Conservation (phyloP, 2,113 vertebrate genomes). For the Ictalurus punctatus region DNA sequence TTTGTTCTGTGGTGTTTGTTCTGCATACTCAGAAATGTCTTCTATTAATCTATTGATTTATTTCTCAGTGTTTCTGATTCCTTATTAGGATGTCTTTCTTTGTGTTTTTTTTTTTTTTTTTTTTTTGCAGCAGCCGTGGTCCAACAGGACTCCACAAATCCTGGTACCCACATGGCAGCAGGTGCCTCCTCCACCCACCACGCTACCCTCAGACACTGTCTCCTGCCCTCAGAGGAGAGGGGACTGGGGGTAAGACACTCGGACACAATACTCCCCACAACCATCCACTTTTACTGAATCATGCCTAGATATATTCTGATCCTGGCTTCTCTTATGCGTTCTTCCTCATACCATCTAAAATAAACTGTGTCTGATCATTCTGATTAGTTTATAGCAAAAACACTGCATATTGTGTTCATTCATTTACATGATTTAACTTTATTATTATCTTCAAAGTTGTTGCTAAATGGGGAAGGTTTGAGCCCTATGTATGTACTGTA, state of each 20-base stretch:
- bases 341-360: background rate
- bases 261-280: background rate
- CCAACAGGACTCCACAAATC: conserved; percentile 86
- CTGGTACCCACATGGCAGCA: conserved; percentile 93
- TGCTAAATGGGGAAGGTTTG: background rate
- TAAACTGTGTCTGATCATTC: background rate
- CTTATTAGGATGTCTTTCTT: background rate
- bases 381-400: background rate
- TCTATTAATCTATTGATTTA: background rate
- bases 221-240: conserved; percentile 83
- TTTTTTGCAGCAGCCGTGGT: conserved; percentile 80
- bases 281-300: background rate
- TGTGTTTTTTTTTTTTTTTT: background rate
- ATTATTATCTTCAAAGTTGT: background rate
- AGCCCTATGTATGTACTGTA: background rate
- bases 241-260: conserved; percentile 89
- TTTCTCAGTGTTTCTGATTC: background rate
- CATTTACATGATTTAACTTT: background rate
- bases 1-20: background rate
- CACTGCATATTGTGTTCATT: background rate
- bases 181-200: conserved; percentile 80
- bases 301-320: background rate
- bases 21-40: background rate
- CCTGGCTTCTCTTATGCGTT: background rate
- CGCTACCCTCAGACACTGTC: conserved; percentile 82